A percentile compares a stretch with the other conserved stretches of the same genome.
These are phyloP conservation scores for Caradrina kadenii DNA, from an alignment of 2,888 invertebrate species.

Conservation along the genomic window DNA sequence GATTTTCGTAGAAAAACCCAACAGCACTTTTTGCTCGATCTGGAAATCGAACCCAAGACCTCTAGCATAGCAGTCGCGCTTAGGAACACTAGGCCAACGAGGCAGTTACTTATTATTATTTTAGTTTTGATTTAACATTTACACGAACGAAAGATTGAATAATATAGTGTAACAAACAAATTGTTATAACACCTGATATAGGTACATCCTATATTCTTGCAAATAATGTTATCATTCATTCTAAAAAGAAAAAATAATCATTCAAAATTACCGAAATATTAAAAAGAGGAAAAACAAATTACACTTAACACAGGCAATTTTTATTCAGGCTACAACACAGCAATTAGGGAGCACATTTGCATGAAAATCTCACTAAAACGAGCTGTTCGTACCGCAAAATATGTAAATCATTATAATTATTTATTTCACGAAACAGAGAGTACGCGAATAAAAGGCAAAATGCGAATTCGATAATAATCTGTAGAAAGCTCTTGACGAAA, in stretches of 20 bases:
- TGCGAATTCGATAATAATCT: constrained; percentile 49
- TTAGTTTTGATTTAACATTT: too few species aligned
- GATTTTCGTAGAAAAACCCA: too few species aligned
- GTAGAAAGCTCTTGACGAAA: constrained; percentile 45
- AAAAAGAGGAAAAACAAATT: constrained; percentile 39
- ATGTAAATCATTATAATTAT: constrained; percentile 49
- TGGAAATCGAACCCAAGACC: too few species aligned
- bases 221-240: too few species aligned
- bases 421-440: constrained; percentile 40
- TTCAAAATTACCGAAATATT: constrained; percentile 30
- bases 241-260: constrained; percentile 2
- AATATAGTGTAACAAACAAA: too few species aligned
- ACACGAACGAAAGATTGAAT: too few species aligned
- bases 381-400: constrained; percentile 45
- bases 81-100: too few species aligned
- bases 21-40: too few species aligned
- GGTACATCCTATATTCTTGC: too few species aligned
- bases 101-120: too few species aligned
- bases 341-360: constrained; percentile 57
- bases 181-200: too few species aligned
- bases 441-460: constrained; percentile 35
- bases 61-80: too few species aligned
- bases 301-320: constrained; percentile 37
- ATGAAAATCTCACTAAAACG: constrained; percentile 57
- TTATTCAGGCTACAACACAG: constrained; percentile 56